Evolutionary conservation across 1,140 invertebrate genomes (phyloP).

Genomic region (Dysdera silvatica): DNA sequence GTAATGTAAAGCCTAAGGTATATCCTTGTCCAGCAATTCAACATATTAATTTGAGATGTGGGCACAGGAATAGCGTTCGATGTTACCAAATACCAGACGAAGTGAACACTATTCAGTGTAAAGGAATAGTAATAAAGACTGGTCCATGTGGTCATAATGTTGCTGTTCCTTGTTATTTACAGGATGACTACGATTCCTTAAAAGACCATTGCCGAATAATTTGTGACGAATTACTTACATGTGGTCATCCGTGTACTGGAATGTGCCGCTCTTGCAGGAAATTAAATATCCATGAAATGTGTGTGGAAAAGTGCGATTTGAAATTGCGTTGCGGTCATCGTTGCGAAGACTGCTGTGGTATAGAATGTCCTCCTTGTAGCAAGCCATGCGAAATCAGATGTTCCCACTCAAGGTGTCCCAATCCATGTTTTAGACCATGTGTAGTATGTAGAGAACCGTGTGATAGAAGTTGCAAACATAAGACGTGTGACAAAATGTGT

Average conservation of each 20-base stretch:
- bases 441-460: neutral
- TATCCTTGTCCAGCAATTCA: too few species aligned
- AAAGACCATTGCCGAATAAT: neutral
- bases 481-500: conserved; percentile 1
- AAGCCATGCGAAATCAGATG: conserved; percentile 38
- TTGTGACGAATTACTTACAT: conserved; percentile 13
- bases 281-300: conserved; percentile 34
- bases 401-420: conserved; percentile 8
- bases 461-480: neutral
- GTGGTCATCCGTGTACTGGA: conserved; percentile 21
- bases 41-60: conserved; percentile 10
- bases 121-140: neutral
- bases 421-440: conserved; percentile 11
- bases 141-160: conserved; percentile 27
- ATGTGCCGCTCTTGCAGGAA: conserved; percentile 1
- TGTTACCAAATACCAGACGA: conserved; percentile 9
- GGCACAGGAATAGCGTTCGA: conserved; percentile 9
- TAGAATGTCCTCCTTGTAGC: conserved; percentile 39
- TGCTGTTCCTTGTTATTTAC: conserved; percentile 6
- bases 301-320: conserved; percentile 45
- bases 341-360: conserved; percentile 23
- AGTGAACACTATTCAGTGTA: neutral
- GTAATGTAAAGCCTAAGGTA: conserved; percentile 6
- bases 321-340: conserved; percentile 51
- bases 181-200: neutral